Evolutionary conservation across 2,888 invertebrate genomes (phyloP).

Genomic region (Drosophila melanosoma): DNA sequence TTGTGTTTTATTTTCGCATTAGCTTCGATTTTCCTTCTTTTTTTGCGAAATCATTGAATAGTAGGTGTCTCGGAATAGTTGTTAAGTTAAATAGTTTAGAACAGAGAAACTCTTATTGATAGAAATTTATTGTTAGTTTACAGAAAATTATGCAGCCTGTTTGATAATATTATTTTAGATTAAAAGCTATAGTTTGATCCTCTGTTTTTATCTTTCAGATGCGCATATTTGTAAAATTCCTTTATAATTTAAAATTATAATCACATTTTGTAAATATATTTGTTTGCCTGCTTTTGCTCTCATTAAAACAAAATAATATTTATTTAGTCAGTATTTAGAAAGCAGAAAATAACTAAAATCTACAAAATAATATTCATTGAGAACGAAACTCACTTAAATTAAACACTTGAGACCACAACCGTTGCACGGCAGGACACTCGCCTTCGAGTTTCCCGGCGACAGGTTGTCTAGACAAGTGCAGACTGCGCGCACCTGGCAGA

Average conservation of each 20-base stretch:
- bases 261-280: neutral
- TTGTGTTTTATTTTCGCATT: constrained; percentile 17
- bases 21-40: constrained; percentile 1
- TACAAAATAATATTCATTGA: constrained; percentile 4
- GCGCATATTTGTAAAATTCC: neutral
- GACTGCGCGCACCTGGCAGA: constrained; percentile 67
- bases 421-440: constrained; percentile 56
- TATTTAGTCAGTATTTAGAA: neutral
- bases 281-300: neutral
- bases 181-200: neutral
- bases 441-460: constrained; percentile 64
- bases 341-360: neutral
- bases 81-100: neutral
- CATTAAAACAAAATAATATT: neutral
- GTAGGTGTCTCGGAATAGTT: neutral
- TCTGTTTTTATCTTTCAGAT: neutral
- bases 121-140: neutral
- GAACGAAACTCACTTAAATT: constrained; percentile 48
- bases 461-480: constrained; percentile 65
- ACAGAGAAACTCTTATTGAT: neutral
- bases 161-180: neutral
- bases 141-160: neutral
- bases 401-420: constrained; percentile 74
- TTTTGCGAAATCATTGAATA: constrained; percentile 57
- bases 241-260: neutral